Evolutionary conservation across 2,113 vertebrate species (phyloP), one percentile per base, ranked within the genome.

Genomic region (Bombycilla garrulus): DNA sequence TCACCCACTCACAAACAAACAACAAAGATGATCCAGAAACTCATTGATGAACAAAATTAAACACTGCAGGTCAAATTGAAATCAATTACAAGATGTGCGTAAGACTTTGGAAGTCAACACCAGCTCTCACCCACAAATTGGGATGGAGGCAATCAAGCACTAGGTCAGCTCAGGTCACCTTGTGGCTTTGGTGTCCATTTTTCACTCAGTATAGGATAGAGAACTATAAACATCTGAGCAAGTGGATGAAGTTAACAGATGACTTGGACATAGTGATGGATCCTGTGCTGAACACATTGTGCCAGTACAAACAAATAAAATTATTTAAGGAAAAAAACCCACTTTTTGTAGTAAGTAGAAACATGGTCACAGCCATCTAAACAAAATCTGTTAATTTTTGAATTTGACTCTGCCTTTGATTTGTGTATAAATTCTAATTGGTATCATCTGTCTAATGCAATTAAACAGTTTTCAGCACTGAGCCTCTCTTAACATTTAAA

Each of bases 221-320:
- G 80, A 96, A 85, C 83, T 86, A 51, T 96, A 98, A 98, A 97
- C 95, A 97, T 57, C 78, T 86, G 81, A 96, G 77, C 29, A 78
- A 91, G 85, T 64, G 79, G 85, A 50, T 92, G 95, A 97, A 95
- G 85, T 88, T 96, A 95, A 96, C 15, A 51, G 92, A 97, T 97
- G 86, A 88, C 64, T 92, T 47, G 61, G 71, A 80, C 69, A 44
- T 67, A 35, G 64, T 66, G 61, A 82, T 82, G 70, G 38, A 73
- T 85, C 38, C 81, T 58, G 35, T 58, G 48, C 54, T 91, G 64
- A 90, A 57, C 48, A 77, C 15, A 57, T n/a, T 66, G 48, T 76
- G 79, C 66, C 40, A 92, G 70, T 92, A 71, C 8, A 93, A 96
- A 70, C 29, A 96, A 92, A 90, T 57, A 93, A 40, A 91, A 79